Base-by-base conservation (phyloP, 2,797 vertebrate species). In the Sorex maritimensis region DNA sequence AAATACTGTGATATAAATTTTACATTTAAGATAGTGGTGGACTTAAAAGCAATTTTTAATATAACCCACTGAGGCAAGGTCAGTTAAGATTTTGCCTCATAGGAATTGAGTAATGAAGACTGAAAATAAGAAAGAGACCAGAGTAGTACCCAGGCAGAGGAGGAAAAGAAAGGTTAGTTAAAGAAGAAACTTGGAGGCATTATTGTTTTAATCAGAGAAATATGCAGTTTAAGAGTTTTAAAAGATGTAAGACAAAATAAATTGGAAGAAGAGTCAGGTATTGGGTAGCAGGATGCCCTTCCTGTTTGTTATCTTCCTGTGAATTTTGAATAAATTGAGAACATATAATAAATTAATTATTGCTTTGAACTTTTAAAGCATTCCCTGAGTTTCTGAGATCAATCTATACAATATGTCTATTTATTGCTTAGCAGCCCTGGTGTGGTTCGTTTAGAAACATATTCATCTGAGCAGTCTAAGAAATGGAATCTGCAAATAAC, bases 11-110 rank as follows among this genome's bases (percentile, higher is more conserved):
- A 81, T 80, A 1, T 68, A 30, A 55, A 71, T 81, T 15, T 69
- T 93, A 46, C 24, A 81, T 79, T 21, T 61, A 46, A 80, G 55
- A 15, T 73, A 80, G 12, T 71, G 75, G 0, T 55, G 68, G 41
- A 65, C 63, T 83, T 92, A 71, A 88, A 81, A 26, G 24, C 83
- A 86, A 80, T 83, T 1, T 75, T 9, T 86, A 19, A 44, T 88
- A 13, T 26, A 46, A 63, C 46, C 74, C 6, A 52, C n/a, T 80
- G 19, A 19, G 41, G 41, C n/a, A 63, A 85, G 7, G 10, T 49
- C 10, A 30, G 9, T 71, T 41, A 87, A 63, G 24, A 82, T 68
- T 61, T 86, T 80, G 44, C 26, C n/a, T 41, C 34, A 21, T 28
- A 92, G 21, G 21, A 75, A 44, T 9, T 52, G 13, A 86, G 17